These are phyloP conservation scores for Tenualosa ilisha DNA, from an alignment of 2,797 vertebrate species.

Conservation along the genomic window DNA sequence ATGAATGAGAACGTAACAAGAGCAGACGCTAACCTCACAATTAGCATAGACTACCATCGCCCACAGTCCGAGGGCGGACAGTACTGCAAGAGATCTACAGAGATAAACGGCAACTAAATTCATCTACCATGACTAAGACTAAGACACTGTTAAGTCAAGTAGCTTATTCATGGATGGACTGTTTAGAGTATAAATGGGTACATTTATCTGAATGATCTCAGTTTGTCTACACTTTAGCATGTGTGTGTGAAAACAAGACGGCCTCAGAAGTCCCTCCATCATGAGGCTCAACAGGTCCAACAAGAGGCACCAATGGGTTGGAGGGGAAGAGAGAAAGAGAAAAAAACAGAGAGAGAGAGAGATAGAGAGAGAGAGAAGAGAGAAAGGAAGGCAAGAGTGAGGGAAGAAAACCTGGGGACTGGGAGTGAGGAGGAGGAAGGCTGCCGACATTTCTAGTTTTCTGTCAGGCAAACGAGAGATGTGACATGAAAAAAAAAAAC, in stretches of 20 bases:
- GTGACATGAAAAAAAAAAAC: slow-evolving; percentile 31
- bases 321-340: slow-evolving; percentile 55
- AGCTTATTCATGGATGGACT: not conserved
- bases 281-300: not conserved
- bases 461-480: slow-evolving; percentile 61
- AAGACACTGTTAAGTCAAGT: not conserved
- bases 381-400: slow-evolving; percentile 55
- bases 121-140: not conserved
- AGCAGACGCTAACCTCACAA: slow-evolving; percentile 58
- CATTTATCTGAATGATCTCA: not conserved
- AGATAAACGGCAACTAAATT: not conserved
- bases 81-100: not conserved
- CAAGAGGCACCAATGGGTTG: too few relatives aligned
- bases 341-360: slow-evolving; percentile 38
- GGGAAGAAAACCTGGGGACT: slow-evolving; percentile 35
- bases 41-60: slow-evolving; percentile 52
- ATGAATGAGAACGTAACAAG: slow-evolving; percentile 42
- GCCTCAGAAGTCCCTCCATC: not conserved
- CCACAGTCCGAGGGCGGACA: slow-evolving; percentile 2
- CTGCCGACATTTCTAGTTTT: slow-evolving; percentile 67
- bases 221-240: not conserved
- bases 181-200: not conserved
- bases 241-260: not conserved
- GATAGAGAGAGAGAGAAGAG: slow-evolving; percentile 50
- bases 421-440: slow-evolving; percentile 61